These are phyloP conservation scores for Apteryx owenii DNA, from an alignment of 2,113 vertebrate species.

Conservation along the genomic window DNA sequence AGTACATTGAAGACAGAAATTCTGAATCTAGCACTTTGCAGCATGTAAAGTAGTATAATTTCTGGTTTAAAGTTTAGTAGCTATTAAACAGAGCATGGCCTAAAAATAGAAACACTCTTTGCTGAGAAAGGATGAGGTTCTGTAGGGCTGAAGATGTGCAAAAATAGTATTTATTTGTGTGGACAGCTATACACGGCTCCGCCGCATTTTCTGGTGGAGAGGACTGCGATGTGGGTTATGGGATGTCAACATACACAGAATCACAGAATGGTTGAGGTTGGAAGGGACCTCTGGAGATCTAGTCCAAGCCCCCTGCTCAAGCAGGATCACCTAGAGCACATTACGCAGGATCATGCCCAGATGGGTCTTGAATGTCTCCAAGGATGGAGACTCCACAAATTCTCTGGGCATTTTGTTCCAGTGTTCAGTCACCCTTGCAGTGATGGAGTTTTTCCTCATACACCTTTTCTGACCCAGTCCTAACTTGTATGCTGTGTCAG, in stretches of 20 bases:
- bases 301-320: no score
- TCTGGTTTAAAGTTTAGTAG: neutral
- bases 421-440: no score
- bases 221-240: neutral
- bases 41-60: neutral
- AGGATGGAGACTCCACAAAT: no score
- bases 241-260: neutral
- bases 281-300: no score
- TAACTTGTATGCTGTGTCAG: neutral
- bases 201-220: neutral
- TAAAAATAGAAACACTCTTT: neutral
- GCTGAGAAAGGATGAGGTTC: neutral
- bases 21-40: neutral
- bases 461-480: neutral
- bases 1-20: neutral
- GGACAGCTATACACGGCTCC: neutral
- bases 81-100: neutral
- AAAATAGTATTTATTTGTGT: neutral
- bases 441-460: no score
- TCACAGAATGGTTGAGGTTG: no score
- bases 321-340: no score
- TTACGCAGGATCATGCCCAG: no score
- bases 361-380: no score
- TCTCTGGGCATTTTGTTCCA: no score
- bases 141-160: neutral